A percentile compares a stretch with the other conserved stretches of the same genome.
These are phyloP conservation scores for Hyles lineata DNA, from an alignment of 2,888 invertebrate genomes.

Conservation along the genomic window DNA sequence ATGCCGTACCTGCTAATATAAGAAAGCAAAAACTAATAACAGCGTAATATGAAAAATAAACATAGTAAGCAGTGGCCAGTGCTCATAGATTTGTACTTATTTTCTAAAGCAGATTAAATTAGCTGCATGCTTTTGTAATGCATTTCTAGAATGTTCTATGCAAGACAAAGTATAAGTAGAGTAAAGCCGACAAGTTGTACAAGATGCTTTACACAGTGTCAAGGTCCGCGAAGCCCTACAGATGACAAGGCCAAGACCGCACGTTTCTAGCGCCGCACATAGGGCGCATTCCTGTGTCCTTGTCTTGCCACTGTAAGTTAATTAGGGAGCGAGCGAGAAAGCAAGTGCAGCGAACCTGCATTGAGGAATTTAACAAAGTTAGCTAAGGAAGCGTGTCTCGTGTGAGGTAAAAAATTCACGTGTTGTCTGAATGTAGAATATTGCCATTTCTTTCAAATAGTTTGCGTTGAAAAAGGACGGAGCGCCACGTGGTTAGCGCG, in stretches of 20 bases:
- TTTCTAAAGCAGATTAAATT: no score
- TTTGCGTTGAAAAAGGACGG: not conserved
- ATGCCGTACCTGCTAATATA: no score
- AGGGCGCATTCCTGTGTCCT: conserved; percentile 6
- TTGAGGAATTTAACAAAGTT: conserved; percentile 20
- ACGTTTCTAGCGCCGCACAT: conserved; percentile 12
- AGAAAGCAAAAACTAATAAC: no score
- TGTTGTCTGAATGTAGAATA: not conserved
- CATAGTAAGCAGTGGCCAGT: no score
- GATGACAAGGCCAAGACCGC: conserved; percentile 58
- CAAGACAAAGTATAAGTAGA: not conserved
- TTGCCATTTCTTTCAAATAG: not conserved
- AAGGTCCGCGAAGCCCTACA: conserved; percentile 51
- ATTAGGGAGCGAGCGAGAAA: not conserved
- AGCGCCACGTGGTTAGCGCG: not conserved
- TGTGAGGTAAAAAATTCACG: conserved; percentile 14
- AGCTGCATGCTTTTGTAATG: not conserved
- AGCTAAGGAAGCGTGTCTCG: conserved; percentile 3
- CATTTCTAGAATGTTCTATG: not conserved
- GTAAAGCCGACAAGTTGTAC: conserved; percentile 24
- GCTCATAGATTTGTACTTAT: no score
- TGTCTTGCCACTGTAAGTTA: not conserved
- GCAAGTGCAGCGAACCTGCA: not conserved
- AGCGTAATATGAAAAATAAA: no score
- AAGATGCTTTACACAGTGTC: conserved; percentile 32